Evolutionary conservation across 2,888 invertebrate genomes (phyloP).

Genomic region (Agrypnus murinus): DNA sequence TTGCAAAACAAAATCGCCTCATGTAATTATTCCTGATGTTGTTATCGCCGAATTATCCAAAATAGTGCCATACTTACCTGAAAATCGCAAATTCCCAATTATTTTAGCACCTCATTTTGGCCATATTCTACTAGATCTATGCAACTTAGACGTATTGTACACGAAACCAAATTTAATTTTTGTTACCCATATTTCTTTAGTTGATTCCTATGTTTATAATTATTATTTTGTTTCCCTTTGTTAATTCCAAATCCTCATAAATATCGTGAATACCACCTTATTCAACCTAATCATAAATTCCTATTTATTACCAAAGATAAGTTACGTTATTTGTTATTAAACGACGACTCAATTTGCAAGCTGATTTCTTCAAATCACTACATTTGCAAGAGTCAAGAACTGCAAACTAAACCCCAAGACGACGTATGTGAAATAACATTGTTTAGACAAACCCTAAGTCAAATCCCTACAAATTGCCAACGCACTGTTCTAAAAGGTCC

Average conservation of each 20-base stretch:
- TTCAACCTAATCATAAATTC: too few species aligned
- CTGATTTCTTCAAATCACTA: too few species aligned
- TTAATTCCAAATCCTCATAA: background rate
- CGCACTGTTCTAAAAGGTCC: too few species aligned
- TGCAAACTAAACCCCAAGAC: too few species aligned
- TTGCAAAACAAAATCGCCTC: conserved; percentile 23
- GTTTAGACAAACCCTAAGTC: too few species aligned
- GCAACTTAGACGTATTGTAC: background rate
- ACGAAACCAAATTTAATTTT: background rate
- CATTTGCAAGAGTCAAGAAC: too few species aligned
- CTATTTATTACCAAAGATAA: too few species aligned
- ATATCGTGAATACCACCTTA: too few species aligned
- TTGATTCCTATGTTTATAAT: background rate
- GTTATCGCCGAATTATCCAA: background rate
- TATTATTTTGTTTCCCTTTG: background rate
- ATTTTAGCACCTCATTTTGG: background rate
- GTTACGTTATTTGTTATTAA: too few species aligned
- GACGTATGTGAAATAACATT: too few species aligned
- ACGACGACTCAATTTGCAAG: too few species aligned
- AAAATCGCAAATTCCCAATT: background rate
- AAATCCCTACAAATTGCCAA: too few species aligned
- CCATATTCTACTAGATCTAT: background rate
- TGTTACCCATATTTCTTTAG: background rate
- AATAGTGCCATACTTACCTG: background rate
- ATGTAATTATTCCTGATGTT: background rate